Conservation (phyloP, 2,113 vertebrate genomes). For the Sorex araneus region DNA sequence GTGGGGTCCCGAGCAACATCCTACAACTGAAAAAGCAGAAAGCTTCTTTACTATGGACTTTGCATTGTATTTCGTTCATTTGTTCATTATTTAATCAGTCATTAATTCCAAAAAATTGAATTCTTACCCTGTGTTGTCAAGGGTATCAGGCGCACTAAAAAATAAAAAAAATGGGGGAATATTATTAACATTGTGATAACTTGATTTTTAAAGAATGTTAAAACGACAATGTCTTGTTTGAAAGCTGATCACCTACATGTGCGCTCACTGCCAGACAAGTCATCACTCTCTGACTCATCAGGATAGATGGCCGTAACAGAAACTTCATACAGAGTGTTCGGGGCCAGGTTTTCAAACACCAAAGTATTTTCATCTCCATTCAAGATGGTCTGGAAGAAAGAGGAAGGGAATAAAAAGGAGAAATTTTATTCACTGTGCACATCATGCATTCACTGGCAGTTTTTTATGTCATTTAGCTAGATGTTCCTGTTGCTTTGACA, state of each 20-base stretch:
- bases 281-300: slow-evolving; percentile 98
- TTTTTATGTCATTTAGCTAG: slow-evolving; percentile 31
- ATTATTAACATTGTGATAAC: slow-evolving; percentile 54
- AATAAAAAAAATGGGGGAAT: slow-evolving; percentile 79
- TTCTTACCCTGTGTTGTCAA: slow-evolving; percentile 91
- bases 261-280: slow-evolving; percentile 92
- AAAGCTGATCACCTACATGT: slow-evolving; percentile 91
- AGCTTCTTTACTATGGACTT: not conserved
- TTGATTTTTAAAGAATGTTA: slow-evolving; percentile 16
- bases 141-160: slow-evolving; percentile 91
- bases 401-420: not conserved
- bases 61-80: not conserved
- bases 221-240: slow-evolving; percentile 12
- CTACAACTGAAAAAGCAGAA: slow-evolving; percentile 33
- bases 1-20: not conserved
- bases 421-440: slow-evolving; percentile 19
- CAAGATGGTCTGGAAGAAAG: slow-evolving; percentile 91
- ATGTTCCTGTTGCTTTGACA: not conserved
- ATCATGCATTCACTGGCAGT: not conserved
- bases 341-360: slow-evolving; percentile 92
- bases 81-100: slow-evolving; percentile 24
- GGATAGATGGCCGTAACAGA: slow-evolving; percentile 97
- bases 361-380: slow-evolving; percentile 91
- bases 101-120: slow-evolving; percentile 59
- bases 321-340: slow-evolving; percentile 93